Evolutionary conservation across 2,797 vertebrate species (phyloP).

Genomic region (Cossypha polioptera): DNA sequence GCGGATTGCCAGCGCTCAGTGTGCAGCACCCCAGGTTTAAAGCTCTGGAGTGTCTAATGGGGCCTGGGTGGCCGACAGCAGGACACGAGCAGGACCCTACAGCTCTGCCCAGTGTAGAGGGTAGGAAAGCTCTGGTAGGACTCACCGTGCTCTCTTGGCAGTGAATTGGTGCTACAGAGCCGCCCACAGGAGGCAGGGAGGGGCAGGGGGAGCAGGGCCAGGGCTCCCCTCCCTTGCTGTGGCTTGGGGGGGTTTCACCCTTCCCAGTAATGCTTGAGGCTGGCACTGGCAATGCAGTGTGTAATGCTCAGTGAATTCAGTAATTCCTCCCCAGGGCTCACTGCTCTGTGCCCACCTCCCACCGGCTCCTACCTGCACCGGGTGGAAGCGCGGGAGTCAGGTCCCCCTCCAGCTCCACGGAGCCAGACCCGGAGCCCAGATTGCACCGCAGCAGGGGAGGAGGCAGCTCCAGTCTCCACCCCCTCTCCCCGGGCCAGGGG

Average conservation of each 20-base stretch:
- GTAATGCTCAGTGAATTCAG: neutral
- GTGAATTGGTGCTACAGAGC: neutral
- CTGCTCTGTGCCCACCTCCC: neutral
- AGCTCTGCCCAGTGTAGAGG: neutral
- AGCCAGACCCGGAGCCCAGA: neutral
- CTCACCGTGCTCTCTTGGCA: neutral
- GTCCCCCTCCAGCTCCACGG: neutral
- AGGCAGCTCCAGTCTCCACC: neutral
- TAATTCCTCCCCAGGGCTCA: neutral
- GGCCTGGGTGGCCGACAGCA: neutral
- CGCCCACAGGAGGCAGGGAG: neutral
- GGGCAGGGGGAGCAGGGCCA: accelerated
- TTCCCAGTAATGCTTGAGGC: neutral
- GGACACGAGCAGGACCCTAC: neutral
- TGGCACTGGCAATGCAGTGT: neutral
- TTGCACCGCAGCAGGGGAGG: neutral
- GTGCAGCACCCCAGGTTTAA: neutral
- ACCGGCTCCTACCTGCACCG: neutral
- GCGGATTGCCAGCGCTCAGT: neutral
- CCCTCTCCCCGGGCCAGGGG: neutral
- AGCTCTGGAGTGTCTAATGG: neutral
- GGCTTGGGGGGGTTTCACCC: neutral
- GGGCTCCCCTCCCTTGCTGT: neutral
- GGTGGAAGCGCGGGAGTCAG: neutral
- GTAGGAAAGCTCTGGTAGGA: neutral